Evolutionary conservation across 2,888 invertebrate genomes (phyloP), one percentile per base, ranked within the genome.

Genomic region (Linnaemya vulpina): DNA sequence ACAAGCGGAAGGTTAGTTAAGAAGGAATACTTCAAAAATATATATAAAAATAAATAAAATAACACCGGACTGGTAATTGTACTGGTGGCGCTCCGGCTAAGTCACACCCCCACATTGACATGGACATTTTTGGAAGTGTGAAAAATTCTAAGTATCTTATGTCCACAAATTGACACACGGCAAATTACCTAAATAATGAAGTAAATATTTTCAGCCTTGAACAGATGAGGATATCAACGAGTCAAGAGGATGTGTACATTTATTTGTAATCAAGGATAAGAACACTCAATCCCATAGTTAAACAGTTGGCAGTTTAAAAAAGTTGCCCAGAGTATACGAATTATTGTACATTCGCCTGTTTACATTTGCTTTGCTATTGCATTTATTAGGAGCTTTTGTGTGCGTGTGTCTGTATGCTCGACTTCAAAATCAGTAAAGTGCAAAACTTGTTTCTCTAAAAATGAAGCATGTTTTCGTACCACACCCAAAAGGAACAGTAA

Each of bases 361-460:
- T 22, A n/a, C 49, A 3, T 58, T 30, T 2, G 11, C 46, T 9
- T 40, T 68, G 43, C 63, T 67, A 49, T 53, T 62, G 25, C 5
- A 25, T n/a, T n/a, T 46, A 65, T 46, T 46, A 13, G 1, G 5
- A 15, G 60, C 9, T 9, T 35, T 17, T 17, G 5, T 11, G 25
- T 20, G 17, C 15, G 3, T 65, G 20, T 60, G n/a, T 40, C 8
- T 40, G 51, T 20, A 25, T 43, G 7, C 25, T 55, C 49, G 62
- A 70, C 62, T 70, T 74, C 68, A 40, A 63, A 73, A 78, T 80
- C 79, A 74, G 58, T 78, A 65, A 79, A 83, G 83, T 79, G 86
- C 73, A 79, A 87, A 83, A 87, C 76, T 79, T 85, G 86, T 85
- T 84, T 83, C 78, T 63, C 65, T 76, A 82, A 62, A 78, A 82